Evolutionary conservation across 2,113 vertebrate genomes (phyloP).

Genomic region (Heterotilapia buettikoferi): DNA sequence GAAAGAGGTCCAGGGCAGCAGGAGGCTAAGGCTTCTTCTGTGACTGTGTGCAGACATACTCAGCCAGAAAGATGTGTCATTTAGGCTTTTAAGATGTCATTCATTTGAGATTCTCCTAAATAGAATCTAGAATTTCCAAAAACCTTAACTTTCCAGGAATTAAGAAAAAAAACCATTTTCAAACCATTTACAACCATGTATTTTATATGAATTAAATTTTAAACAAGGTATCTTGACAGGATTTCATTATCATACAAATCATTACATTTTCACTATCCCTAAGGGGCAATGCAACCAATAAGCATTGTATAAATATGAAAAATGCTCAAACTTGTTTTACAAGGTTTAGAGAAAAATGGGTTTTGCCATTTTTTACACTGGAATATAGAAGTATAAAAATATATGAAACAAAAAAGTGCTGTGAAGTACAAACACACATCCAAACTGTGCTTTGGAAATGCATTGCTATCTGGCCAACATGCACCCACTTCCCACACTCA

Average conservation of each 20-base stretch:
- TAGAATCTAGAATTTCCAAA: slow-evolving; percentile 11
- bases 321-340: slow-evolving; percentile 44
- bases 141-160: not conserved
- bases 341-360: slow-evolving; percentile 40
- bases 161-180: not conserved
- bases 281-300: slow-evolving; percentile 8
- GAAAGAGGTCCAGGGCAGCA: slow-evolving; percentile 51
- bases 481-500: slow-evolving; percentile 19
- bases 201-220: not conserved
- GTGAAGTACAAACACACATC: slow-evolving; percentile 62
- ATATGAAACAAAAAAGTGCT: slow-evolving; percentile 57
- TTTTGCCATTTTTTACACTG: slow-evolving; percentile 25
- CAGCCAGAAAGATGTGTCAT: slow-evolving; percentile 45
- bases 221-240: slow-evolving; percentile 28
- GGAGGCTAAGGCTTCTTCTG: slow-evolving; percentile 69
- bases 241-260: slow-evolving; percentile 24
- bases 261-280: slow-evolving; percentile 5
- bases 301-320: slow-evolving; percentile 54
- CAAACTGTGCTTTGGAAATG: slow-evolving; percentile 48
- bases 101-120: slow-evolving; percentile 10
- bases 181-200: not conserved
- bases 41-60: slow-evolving; percentile 72
- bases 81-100: slow-evolving; percentile 36
- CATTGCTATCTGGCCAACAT: slow-evolving; percentile 10
- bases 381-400: slow-evolving; percentile 68